Conservation (phyloP, 2,113 vertebrate genomes). For the Myodes glareolus region DNA sequence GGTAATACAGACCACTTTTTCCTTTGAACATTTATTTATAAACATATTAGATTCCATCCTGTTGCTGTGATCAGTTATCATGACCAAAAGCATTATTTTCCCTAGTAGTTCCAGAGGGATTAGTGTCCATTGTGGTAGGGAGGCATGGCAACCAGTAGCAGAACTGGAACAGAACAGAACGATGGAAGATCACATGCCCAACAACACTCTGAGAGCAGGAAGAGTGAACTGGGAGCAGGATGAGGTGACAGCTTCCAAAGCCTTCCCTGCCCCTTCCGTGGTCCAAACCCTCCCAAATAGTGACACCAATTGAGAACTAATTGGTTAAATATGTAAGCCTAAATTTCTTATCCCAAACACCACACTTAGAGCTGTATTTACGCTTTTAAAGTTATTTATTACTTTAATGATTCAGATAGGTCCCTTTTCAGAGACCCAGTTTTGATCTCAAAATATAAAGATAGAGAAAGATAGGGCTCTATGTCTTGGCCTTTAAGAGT, state of each 20-base stretch:
- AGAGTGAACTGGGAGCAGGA: not conserved
- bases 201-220: not conserved
- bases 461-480: not conserved
- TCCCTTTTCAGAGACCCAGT: not conserved
- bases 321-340: not conserved
- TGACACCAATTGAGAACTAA: too few species aligned
- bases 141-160: not conserved
- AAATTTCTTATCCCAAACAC: not conserved
- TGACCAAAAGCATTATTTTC: not conserved
- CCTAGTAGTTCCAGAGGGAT: not conserved
- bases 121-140: not conserved
- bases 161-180: not conserved
- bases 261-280: not conserved
- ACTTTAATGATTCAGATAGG: not conserved
- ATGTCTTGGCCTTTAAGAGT: not conserved
- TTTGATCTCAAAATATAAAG: not conserved
- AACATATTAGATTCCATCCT: not conserved
- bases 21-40: not conserved
- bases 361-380: not conserved
- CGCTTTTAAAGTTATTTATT: not conserved
- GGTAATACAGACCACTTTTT: not conserved
- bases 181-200: not conserved
- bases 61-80: not conserved
- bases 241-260: too few species aligned
- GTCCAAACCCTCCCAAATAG: not conserved